Evolutionary conservation across 2,797 vertebrate genomes (phyloP), one percentile per base, ranked within the genome.

Genomic region (Cynopterus sphinx): DNA sequence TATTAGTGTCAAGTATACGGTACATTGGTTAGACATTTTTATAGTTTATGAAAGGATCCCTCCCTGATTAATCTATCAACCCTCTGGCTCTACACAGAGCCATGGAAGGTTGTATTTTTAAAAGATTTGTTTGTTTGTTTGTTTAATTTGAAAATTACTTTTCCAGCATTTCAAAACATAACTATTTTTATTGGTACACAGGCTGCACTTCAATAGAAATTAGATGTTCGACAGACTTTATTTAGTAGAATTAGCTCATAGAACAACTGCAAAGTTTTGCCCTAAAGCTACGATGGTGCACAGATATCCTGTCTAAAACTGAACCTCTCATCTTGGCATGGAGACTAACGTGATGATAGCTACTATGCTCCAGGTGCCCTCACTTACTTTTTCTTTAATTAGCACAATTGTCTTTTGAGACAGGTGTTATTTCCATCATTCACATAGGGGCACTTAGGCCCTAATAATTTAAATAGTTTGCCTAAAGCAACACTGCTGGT

Each of bases 391-490:
- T 26, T 90, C 63, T 73, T 92, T 94, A 61, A 1, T 93, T 82
- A 81, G 15, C 10, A 59, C 19, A 53, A 2, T 55, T 19, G 22
- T 79, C 28, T 63, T 26, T 31, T 39, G 22, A 83, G 59, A 57
- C 41, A 95, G n/a, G 6, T 74, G 46, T 75, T 41, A 41, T 71
- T 83, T 39, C 16, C 15, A 39, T 83, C 39, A 65, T 65, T 74
- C 41, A 87, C 10, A 11, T 53, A 51, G 43, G 41, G 36, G 87
- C 55, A 61, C 5, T 84, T 63, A 63, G 19, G 33, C 49, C 74
- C 28, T 63, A 67, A 53, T 46, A 77, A 68, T 94, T 95, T 79
- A 91, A 82, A 12, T 61, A 82, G 88, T 33, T 96, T 91, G 15
- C 43, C 33, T 36, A 53, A 77, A 73, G 61, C 41, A 59, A 75